These are phyloP conservation scores for Pampus argenteus DNA, from an alignment of 2,797 vertebrate species.

Conservation along the genomic window DNA sequence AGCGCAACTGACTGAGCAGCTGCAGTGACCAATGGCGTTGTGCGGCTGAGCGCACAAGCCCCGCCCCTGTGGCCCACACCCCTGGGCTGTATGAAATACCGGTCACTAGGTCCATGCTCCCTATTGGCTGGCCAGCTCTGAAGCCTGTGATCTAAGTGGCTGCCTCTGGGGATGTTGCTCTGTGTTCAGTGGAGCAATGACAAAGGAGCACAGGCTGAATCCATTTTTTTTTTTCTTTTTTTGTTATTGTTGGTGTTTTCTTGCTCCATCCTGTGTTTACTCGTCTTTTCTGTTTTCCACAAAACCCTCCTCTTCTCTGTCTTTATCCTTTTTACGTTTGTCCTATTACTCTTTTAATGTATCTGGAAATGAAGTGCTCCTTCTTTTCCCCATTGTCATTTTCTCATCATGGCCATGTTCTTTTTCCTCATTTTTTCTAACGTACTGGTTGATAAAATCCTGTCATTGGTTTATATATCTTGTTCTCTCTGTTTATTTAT, in stretches of 20 bases:
- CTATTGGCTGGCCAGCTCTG: slow-evolving; percentile 68
- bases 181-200: slow-evolving; percentile 72
- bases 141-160: slow-evolving; percentile 71
- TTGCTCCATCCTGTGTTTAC: slow-evolving; percentile 44
- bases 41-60: slow-evolving; percentile 25
- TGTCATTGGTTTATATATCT: slow-evolving; percentile 18
- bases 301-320: no score
- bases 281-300: slow-evolving; percentile 7
- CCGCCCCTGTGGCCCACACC: slow-evolving; percentile 74
- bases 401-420: slow-evolving; percentile 29
- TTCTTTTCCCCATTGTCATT: slow-evolving; percentile 13
- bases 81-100: slow-evolving; percentile 77
- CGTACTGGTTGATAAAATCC: slow-evolving; percentile 27
- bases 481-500: slow-evolving; percentile 22
- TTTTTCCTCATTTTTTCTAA: slow-evolving; percentile 3
- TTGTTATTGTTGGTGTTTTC: slow-evolving; percentile 46
- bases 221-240: slow-evolving; percentile 40
- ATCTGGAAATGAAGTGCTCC: slow-evolving; percentile 18
- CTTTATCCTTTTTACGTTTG: slow-evolving; percentile 21
- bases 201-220: slow-evolving; percentile 65
- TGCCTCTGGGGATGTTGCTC: slow-evolving; percentile 75
- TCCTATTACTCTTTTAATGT: slow-evolving; percentile 20
- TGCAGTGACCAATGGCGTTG: slow-evolving; percentile 43
- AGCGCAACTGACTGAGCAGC: slow-evolving; percentile 43
- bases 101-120: slow-evolving; percentile 80